A percentile compares a stretch with the other conserved stretches of the same genome.
phyloP scores from a whole-genome alignment of 1,140 invertebrate genomes.

The Drosophila funebris region DNA sequence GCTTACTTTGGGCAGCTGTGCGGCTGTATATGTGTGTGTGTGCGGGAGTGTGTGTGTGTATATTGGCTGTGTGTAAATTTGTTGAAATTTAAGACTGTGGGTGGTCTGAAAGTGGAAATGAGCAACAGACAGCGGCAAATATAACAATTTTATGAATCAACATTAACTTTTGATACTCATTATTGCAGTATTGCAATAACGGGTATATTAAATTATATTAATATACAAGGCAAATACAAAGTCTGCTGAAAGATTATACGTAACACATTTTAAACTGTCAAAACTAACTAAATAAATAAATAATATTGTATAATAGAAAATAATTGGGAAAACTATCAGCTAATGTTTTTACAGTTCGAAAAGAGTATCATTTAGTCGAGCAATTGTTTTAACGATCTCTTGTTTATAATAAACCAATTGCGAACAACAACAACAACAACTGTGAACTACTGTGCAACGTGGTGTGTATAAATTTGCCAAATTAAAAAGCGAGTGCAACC shows the following conservation, averaged over 20 bases:
- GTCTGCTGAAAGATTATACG: too few relatives aligned
- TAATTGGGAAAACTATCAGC: too few relatives aligned
- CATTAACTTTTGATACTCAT: slow-evolving; percentile 28
- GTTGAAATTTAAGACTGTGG: slow-evolving; percentile 76
- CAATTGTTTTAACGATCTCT: neutral
- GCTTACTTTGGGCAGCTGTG: slow-evolving; percentile 44
- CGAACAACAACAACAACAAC: slow-evolving; percentile 33
- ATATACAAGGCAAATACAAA: too few relatives aligned
- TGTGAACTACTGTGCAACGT: slow-evolving; percentile 63
- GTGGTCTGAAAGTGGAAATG: slow-evolving; percentile 71
- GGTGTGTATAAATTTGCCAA: slow-evolving; percentile 78
- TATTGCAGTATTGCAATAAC: neutral
- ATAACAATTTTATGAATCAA: slow-evolving; percentile 53
- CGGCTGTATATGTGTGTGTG: slow-evolving; percentile 8
- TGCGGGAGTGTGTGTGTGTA: slow-evolving; percentile 5
- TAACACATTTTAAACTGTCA: too few relatives aligned
- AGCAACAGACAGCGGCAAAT: slow-evolving; percentile 33
- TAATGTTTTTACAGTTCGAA: neutral
- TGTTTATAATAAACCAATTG: slow-evolving; percentile 40
- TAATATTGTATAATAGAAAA: neutral
- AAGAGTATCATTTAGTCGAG: slow-evolving; percentile 9
- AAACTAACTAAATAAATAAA: too few relatives aligned
- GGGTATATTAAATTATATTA: slow-evolving; percentile 1
- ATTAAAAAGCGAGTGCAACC: slow-evolving; percentile 67
- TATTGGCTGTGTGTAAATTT: slow-evolving; percentile 60